Evolutionary conservation across 2,113 vertebrate genomes (phyloP).

Genomic region (Gopherus evgoodei): DNA sequence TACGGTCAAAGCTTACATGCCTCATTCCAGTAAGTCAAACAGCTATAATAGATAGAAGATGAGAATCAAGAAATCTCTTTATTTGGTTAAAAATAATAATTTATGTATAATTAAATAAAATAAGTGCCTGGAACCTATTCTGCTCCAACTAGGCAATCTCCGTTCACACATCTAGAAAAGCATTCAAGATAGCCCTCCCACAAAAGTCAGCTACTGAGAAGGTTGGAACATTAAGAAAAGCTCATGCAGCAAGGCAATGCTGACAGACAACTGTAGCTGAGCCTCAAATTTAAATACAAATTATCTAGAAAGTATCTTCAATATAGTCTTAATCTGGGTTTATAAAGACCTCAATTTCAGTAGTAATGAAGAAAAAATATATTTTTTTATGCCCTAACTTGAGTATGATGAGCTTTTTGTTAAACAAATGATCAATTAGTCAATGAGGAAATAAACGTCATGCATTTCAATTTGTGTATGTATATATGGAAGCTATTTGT

Average conservation of each 20-base stretch:
- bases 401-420: conserved; percentile 52
- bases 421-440: conserved; percentile 67
- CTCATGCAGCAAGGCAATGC: conserved; percentile 77
- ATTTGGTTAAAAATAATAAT: conserved; percentile 43
- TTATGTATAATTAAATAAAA: not conserved
- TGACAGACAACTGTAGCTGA: conserved; percentile 1
- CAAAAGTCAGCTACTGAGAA: conserved; percentile 50
- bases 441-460: conserved; percentile 65
- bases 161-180: conserved; percentile 55
- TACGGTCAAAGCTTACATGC: conserved; percentile 74
- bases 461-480: conserved; percentile 48
- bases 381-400: not conserved
- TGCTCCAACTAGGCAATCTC: conserved; percentile 36
- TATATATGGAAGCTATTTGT: conserved; percentile 21
- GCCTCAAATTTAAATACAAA: conserved; percentile 1
- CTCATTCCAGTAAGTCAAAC: conserved; percentile 78
- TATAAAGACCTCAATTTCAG: conserved; percentile 1
- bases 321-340: not conserved
- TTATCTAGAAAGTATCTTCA: not conserved
- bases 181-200: conserved; percentile 58
- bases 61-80: conserved; percentile 27
- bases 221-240: conserved; percentile 62
- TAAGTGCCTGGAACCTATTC: conserved; percentile 32
- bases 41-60: conserved; percentile 53
- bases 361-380: not conserved